phyloP scores from a whole-genome alignment of 1,140 invertebrate species.

The Bombus affinis region DNA sequence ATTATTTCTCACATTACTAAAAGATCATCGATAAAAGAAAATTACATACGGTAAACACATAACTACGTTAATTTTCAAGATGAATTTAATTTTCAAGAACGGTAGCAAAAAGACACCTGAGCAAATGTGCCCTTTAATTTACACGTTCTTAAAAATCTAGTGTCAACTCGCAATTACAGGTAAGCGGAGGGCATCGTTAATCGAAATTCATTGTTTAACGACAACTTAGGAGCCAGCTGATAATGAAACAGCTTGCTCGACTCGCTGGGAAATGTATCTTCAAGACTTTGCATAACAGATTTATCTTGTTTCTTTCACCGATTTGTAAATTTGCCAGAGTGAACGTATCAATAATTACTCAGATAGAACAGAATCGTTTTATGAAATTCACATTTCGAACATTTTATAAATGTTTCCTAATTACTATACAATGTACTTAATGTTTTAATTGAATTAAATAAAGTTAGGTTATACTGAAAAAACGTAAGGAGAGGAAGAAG shows the following conservation, averaged over 20 bases:
- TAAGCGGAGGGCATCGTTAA: constrained; percentile 2
- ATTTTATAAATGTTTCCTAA: too few relatives aligned
- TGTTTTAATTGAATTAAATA: background rate
- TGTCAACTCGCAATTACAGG: background rate
- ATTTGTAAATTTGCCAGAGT: background rate
- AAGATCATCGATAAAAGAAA: background rate
- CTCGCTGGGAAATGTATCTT: background rate
- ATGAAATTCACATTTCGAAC: background rate
- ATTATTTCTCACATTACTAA: too few relatives aligned
- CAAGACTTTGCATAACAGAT: background rate
- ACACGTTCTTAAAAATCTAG: background rate
- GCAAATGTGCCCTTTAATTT: constrained; percentile 44
- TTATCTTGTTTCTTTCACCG: background rate
- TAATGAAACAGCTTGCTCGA: constrained; percentile 7
- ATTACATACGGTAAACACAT: background rate
- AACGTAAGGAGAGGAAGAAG: background rate
- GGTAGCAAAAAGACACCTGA: constrained; percentile 2
- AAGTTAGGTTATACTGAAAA: background rate
- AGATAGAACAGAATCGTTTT: background rate
- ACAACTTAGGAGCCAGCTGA: constrained; percentile 7
- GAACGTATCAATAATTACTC: background rate
- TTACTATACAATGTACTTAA: too few relatives aligned
- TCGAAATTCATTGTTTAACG: constrained; percentile 31
- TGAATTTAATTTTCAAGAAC: too few relatives aligned
- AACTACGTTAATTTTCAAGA: background rate